Evolutionary conservation across 2,113 vertebrate species (phyloP).

Genomic region (Mandrillus leucophaeus): DNA sequence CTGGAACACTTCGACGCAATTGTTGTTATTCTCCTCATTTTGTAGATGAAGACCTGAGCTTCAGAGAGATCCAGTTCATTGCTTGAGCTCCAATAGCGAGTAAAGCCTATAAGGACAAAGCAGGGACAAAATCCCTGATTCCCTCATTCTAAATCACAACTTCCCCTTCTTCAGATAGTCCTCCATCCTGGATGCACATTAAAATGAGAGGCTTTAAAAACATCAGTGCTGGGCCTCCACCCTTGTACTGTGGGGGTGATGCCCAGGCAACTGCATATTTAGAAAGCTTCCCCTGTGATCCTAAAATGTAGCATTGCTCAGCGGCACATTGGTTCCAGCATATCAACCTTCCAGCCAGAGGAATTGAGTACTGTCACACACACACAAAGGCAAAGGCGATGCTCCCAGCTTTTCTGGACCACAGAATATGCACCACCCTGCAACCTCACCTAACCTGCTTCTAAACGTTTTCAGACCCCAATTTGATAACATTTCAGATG

Average conservation of each 20-base stretch:
- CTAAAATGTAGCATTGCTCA: not conserved
- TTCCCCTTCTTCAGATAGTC: not conserved
- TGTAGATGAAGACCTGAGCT: not conserved
- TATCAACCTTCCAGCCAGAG: not conserved
- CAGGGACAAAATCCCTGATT: not conserved
- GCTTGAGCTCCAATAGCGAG: not conserved
- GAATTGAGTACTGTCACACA: fast-evolving
- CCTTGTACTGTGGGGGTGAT: not conserved
- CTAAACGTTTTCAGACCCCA: not conserved
- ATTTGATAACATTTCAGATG: not conserved
- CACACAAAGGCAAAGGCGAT: fast-evolving
- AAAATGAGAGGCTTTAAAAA: not conserved
- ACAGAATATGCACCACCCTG: fast-evolving
- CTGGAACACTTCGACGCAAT: not conserved
- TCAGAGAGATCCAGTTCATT: not conserved
- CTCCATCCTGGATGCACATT: not conserved
- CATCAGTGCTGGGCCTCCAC: fast-evolving
- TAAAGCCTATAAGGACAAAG: not conserved
- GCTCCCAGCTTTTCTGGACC: not conserved
- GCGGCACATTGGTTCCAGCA: too few species aligned
- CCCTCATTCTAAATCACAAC: not conserved
- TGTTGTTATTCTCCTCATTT: not conserved
- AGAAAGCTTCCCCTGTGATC: not conserved
- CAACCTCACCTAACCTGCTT: not conserved
- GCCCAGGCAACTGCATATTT: not conserved